These are phyloP conservation scores for Neolamprologus ventralis DNA, from an alignment of 2,113 vertebrate species.

Conservation along the genomic window DNA sequence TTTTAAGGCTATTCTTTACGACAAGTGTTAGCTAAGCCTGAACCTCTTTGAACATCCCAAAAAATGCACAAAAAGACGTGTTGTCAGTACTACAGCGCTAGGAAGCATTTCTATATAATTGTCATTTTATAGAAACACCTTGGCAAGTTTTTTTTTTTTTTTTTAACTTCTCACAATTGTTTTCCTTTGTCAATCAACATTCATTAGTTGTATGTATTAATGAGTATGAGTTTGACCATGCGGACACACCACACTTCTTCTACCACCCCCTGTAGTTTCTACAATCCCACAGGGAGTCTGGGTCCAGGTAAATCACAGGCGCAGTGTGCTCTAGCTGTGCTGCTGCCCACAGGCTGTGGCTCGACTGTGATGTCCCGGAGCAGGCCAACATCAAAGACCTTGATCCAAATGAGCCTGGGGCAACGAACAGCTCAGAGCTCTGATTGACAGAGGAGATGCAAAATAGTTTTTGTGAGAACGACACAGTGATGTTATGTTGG, in stretches of 20 bases:
- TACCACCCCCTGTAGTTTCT: background rate
- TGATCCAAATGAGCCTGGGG: slow-evolving; percentile 36
- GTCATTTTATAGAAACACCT: background rate
- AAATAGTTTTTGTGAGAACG: background rate
- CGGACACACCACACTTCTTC: background rate
- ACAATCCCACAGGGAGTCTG: slow-evolving; percentile 16
- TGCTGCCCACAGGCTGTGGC: slow-evolving; percentile 30
- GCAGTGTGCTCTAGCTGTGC: background rate
- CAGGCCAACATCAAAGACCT: slow-evolving; percentile 35
- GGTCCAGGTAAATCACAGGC: slow-evolving; percentile 29
- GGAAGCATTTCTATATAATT: rapidly evolving
- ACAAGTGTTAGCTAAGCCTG: background rate
- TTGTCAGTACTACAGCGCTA: no score
- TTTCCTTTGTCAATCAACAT: background rate
- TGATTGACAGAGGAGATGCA: slow-evolving; percentile 24
- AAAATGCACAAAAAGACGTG: background rate
- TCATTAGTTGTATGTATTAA: background rate
- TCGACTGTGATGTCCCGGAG: background rate
- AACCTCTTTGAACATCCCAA: background rate
- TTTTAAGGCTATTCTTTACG: background rate
- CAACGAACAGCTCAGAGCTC: background rate
- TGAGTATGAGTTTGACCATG: slow-evolving; percentile 7
- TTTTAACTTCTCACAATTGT: background rate
- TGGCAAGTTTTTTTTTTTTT: background rate
- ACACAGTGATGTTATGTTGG: background rate